Conservation (phyloP, 2,888 invertebrate species). For the Malthinus flaveolus region DNA sequence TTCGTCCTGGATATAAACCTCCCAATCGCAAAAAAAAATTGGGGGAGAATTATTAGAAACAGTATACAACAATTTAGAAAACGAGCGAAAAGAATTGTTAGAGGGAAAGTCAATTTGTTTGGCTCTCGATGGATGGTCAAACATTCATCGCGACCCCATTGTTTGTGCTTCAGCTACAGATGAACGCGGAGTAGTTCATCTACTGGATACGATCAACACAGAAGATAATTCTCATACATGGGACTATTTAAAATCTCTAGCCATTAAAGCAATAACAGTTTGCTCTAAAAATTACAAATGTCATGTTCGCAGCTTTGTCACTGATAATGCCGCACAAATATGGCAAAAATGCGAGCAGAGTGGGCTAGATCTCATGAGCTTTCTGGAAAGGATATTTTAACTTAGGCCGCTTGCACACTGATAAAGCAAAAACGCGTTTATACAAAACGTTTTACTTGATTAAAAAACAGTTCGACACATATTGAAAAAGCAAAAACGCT, state of each 20-base stretch:
- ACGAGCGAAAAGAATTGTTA: too few species aligned
- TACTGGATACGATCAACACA: not conserved
- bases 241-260: not conserved
- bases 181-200: not conserved
- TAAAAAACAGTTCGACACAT: too few species aligned
- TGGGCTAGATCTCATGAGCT: not conserved
- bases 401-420: too few species aligned
- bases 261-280: not conserved
- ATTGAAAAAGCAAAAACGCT: too few species aligned
- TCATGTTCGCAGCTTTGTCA: not conserved
- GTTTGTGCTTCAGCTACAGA: not conserved
- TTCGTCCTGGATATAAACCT: not conserved
- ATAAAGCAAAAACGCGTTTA: too few species aligned
- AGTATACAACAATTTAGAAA: too few species aligned
- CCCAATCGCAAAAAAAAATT: not conserved
- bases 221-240: not conserved
- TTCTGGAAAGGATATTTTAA: constrained; percentile 9
- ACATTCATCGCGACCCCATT: not conserved
- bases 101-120: not conserved
- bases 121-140: not conserved
- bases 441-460: too few species aligned
- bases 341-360: constrained; percentile 9
- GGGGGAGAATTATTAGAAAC: not conserved
- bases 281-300: not conserved
- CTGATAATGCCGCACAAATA: constrained; percentile 9